phyloP scores from a whole-genome alignment of 2,797 vertebrate genomes.

The Chelmon rostratus region DNA sequence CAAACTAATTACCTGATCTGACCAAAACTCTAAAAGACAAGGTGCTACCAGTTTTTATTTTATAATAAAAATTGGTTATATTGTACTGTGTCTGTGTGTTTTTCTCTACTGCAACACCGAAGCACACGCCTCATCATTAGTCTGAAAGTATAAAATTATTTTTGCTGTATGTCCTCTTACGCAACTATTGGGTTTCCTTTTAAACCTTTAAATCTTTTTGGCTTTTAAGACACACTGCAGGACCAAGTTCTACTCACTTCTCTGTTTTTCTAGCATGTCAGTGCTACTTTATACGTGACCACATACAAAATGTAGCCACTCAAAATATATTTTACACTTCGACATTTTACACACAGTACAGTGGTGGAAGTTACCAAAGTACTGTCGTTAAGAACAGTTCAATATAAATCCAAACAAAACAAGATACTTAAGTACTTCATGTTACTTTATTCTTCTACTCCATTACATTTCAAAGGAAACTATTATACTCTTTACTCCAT shows the following conservation, averaged over 20 bases:
- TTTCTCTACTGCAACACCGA: conserved; percentile 4
- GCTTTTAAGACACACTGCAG: background rate
- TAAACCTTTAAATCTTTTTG: background rate
- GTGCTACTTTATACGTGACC: background rate
- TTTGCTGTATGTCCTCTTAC: background rate
- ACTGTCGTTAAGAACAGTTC: too few relatives aligned
- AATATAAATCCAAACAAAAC: too few relatives aligned
- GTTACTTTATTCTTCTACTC: background rate
- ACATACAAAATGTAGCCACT: background rate
- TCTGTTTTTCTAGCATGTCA: background rate
- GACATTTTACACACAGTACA: background rate
- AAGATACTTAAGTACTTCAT: too few relatives aligned
- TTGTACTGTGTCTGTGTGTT: conserved; percentile 56
- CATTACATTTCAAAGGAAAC: background rate
- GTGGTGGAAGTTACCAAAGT: background rate
- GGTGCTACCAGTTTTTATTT: conserved; percentile 69
- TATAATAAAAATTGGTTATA: conserved; percentile 77
- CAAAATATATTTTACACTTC: background rate
- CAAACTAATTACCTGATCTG: conserved; percentile 55
- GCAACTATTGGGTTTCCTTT: background rate
- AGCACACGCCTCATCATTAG: background rate
- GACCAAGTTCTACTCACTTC: background rate
- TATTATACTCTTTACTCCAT: background rate
- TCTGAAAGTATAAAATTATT: background rate
- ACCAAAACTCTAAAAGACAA: conserved; percentile 72